Percentiles rank a stretch among this genome's conserved stretches.
Conservation (phyloP, 2,113 vertebrate genomes). For the Oncorhynchus mykiss region DNA sequence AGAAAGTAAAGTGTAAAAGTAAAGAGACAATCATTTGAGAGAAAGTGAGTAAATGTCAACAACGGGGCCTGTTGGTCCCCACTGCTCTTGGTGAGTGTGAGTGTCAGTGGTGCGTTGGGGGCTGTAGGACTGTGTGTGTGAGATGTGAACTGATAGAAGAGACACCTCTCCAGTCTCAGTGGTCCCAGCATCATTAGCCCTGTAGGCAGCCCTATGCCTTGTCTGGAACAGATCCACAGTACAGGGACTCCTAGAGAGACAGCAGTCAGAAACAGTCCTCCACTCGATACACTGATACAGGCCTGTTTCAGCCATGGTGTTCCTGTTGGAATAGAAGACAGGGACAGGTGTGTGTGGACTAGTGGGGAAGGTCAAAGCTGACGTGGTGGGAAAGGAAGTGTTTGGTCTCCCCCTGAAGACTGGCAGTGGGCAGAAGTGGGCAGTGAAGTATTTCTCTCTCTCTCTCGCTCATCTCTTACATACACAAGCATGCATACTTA, state of each 20-base stretch:
- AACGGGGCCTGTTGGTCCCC: neutral
- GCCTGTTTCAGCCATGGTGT: no score
- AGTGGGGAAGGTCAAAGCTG: no score
- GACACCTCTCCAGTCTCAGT: constrained; percentile 51
- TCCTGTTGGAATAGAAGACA: no score
- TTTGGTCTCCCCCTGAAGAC: no score
- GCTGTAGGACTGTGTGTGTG: constrained; percentile 1
- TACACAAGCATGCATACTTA: no score
- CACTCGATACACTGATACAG: constrained; percentile 11
- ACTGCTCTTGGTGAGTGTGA: neutral
- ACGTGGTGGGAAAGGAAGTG: no score
- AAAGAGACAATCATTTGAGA: neutral
- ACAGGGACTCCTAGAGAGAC: constrained; percentile 18
- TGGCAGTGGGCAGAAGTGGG: no score
- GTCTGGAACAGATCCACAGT: constrained; percentile 64
- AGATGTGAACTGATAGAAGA: constrained; percentile 28
- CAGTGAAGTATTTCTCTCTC: no score
- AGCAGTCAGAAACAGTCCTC: neutral
- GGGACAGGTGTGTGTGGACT: no score
- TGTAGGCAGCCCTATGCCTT: constrained; percentile 37
- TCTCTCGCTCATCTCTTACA: no score
- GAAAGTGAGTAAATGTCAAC: neutral
- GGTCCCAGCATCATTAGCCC: constrained; percentile 71
- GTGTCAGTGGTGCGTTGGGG: neutral
- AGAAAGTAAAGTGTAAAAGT: neutral